A percentile compares a stretch with the other conserved stretches of the same genome.
phyloP scores from a whole-genome alignment of 2,888 invertebrate species.

The Mongoloraphidia duomilia region DNA sequence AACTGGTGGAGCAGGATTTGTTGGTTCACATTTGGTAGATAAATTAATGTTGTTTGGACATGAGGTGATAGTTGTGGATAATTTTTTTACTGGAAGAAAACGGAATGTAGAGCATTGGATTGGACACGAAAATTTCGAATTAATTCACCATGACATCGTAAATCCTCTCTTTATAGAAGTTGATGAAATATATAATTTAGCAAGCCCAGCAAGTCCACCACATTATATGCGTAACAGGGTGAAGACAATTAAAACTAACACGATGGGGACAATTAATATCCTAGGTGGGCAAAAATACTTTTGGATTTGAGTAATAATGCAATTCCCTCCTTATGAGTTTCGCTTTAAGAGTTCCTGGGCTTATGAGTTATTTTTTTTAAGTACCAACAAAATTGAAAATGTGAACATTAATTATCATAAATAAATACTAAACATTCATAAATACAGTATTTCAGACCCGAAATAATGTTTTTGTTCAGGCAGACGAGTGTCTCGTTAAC shows the following conservation, averaged over 20 bases:
- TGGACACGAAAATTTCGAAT: slow-evolving; percentile 96
- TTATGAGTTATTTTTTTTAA: no score
- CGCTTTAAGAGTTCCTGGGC: no score
- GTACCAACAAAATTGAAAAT: no score
- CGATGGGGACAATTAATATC: slow-evolving; percentile 89
- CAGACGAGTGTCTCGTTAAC: no score
- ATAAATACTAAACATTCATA: no score
- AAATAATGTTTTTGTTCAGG: no score
- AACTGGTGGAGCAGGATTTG: slow-evolving; percentile 95
- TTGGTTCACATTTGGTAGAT: slow-evolving; percentile 97
- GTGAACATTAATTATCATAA: no score
- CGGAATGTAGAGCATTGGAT: slow-evolving; percentile 98
- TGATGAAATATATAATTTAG: slow-evolving; percentile 94
- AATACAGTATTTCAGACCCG: no score
- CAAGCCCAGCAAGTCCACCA: slow-evolving; percentile 96
- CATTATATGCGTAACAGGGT: slow-evolving; percentile 99
- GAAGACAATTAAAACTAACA: slow-evolving; percentile 98
- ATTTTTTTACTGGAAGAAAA: slow-evolving; percentile 95
- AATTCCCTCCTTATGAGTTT: no score
- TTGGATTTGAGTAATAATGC: no score
- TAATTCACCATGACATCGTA: slow-evolving; percentile 97
- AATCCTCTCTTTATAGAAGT: slow-evolving; percentile 96
- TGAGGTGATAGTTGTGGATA: slow-evolving; percentile 93
- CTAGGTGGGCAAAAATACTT: slow-evolving; percentile 41
- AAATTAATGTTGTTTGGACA: slow-evolving; percentile 89